Conservation (phyloP, 2,113 vertebrate species). For the Saiga tatarica region DNA sequence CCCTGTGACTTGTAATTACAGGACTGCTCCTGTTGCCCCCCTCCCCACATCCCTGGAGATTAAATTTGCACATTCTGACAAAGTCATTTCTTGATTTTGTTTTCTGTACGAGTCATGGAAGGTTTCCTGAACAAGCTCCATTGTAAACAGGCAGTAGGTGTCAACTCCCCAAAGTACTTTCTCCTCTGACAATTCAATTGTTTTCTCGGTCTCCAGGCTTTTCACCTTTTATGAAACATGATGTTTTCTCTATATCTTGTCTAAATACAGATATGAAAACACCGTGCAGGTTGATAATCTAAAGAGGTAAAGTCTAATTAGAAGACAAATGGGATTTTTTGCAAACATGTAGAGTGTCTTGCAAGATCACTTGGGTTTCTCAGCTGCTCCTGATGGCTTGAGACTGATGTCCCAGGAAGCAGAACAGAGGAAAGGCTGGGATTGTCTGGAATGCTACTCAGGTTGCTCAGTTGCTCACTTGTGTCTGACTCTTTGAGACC, state of each 20-base stretch:
- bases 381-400: no score
- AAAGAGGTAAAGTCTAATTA: neutral
- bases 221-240: neutral
- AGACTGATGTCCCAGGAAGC: neutral
- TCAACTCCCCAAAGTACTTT: neutral
- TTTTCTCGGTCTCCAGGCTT: neutral
- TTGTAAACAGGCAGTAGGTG: neutral
- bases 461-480: neutral
- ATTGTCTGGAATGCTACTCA: neutral
- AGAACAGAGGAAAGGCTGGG: neutral
- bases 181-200: neutral
- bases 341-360: neutral
- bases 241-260: neutral
- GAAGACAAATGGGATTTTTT: neutral
- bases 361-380: neutral
- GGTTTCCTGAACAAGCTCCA: neutral
- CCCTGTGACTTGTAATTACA: constrained; percentile 33
- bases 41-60: constrained; percentile 38
- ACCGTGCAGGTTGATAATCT: neutral
- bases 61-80: constrained; percentile 57
- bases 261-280: neutral
- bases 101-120: constrained; percentile 24
- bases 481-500: neutral
- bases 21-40: neutral
- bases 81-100: constrained; percentile 57